Base-by-base conservation (phyloP, 2,888 invertebrate genomes). In the Marronus borbonicus region DNA sequence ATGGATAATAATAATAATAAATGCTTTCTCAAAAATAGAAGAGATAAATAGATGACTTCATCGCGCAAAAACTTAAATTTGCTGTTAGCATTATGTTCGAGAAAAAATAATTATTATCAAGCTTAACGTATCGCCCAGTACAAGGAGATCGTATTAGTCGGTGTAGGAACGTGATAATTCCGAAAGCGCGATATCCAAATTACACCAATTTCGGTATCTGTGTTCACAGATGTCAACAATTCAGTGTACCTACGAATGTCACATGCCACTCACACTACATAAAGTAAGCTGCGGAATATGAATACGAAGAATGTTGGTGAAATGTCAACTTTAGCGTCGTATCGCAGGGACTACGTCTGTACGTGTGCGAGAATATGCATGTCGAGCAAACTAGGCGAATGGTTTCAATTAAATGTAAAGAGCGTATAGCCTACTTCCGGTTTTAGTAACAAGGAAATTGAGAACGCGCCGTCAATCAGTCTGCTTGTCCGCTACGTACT, bases 341-440 rank as follows among this genome's bases (percentile, higher is more conserved):
- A 55, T 55, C 55, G 55, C 12, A 55, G 17, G n/a, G n/a, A 55
- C 8, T 39, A 39, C 39, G 52, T n/a, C 4, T 52, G 44, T 44
- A 12, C 8, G 12, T 17, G 28, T n/a, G 60, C 10, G 60, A 24
- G 60, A 60, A 24, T 60, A 17, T 20, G 28, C 12, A 10, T 20
- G 24, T 60, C 24, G 3, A 1, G 3, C 20, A 60, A 60, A 60
- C 24, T 60, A 20, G 60, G 14, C 28, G 24, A 60, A 20, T 10
- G 60, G 20, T 60, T 60, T 60, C 24, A 60, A 60, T 24, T 60
- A 17, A 52, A 60, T 60, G 20, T 24, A 28, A 24, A 20, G 24
- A 60, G 60, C 60, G 60, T 60, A 24, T 60, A 60, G 24, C 60
- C 60, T 60, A 60, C 20, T 60, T 60, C 60, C 60, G 60, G 60